Evolutionary conservation across 2,888 invertebrate genomes (phyloP), one percentile per base, ranked within the genome.

Genomic region (Strigamia maritima): DNA sequence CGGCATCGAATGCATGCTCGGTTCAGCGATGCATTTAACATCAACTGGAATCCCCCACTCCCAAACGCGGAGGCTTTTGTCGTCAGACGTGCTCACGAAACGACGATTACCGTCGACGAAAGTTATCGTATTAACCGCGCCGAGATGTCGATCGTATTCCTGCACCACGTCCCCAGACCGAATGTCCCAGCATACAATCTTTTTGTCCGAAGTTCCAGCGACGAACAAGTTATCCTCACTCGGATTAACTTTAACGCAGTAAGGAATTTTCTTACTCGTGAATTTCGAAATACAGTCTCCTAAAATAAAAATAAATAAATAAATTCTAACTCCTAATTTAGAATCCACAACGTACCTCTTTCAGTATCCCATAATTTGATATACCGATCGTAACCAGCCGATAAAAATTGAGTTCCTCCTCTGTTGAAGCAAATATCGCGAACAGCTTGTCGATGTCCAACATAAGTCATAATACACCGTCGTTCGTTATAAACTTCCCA

Each of bases 311-410:
- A 79, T 19, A n/a, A 79, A n/a, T 35, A 35, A 35, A 6, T 35
- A 35, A 35, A 35, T 35, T n/a, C n/a, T 3, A 31, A 31, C 6
- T 38, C 24, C 14, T 75, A 75, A 75, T 14, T 0, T 14, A 28
- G 24, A 70, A n/a, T 28, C 24, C 12, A 12, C 26, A 26, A 94
- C 94, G 82, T 90, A 75, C 98, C 98, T 0, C 94, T 95, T 88
- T 99, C 99, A 0, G 98, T 98, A 86, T 99, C 98, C 99, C 99
- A 99, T 70, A 99, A 88, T 87, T 99, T 99, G 80, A 98, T 95
- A 85, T 94, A 98, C 79, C 97, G 91, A 88, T 97, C 97, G 87
- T 97, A 98, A 0, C 91, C 93, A 65, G 98, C 97, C 0, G 97
- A 97, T 2, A 99, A 87, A 86, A 99, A 99, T 84, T 94, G 92